Percentiles rank a stretch among this genome's conserved stretches.
Conservation (phyloP, 2,113 vertebrate genomes). For the Macaca mulatta region DNA sequence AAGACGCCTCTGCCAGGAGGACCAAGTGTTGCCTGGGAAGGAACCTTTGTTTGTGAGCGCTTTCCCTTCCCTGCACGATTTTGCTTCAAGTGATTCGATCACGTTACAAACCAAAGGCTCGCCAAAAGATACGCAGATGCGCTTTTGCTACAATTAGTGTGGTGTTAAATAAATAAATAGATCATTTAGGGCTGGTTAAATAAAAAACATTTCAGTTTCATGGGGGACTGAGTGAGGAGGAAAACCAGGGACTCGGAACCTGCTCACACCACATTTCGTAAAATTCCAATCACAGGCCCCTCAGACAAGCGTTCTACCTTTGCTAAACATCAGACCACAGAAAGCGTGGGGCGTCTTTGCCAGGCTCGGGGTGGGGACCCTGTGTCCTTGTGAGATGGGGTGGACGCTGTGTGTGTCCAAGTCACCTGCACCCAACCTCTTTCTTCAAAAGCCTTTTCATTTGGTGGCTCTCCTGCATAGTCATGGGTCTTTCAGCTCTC, state of each 20-base stretch:
- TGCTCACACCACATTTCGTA: fast-evolving
- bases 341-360: fast-evolving
- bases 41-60: too few species aligned
- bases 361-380: background rate
- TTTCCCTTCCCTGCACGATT: background rate
- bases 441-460: background rate
- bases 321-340: fast-evolving
- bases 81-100: background rate
- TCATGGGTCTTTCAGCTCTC: background rate
- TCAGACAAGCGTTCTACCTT: background rate
- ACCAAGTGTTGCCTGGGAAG: background rate
- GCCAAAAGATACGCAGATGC: too few species aligned
- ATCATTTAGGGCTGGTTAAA: fast-evolving
- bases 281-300: fast-evolving
- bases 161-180: background rate
- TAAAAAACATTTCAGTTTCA: too few species aligned
- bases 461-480: fast-evolving
- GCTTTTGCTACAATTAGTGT: background rate
- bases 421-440: too few species aligned
- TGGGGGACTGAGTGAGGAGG: fast-evolving
- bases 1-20: background rate
- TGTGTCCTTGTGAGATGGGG: background rate
- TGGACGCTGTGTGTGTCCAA: background rate
- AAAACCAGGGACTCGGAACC: background rate
- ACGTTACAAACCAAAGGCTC: too few species aligned